Conservation (phyloP, 2,113 vertebrate species). For the Rhinopithecus roxellana region DNA sequence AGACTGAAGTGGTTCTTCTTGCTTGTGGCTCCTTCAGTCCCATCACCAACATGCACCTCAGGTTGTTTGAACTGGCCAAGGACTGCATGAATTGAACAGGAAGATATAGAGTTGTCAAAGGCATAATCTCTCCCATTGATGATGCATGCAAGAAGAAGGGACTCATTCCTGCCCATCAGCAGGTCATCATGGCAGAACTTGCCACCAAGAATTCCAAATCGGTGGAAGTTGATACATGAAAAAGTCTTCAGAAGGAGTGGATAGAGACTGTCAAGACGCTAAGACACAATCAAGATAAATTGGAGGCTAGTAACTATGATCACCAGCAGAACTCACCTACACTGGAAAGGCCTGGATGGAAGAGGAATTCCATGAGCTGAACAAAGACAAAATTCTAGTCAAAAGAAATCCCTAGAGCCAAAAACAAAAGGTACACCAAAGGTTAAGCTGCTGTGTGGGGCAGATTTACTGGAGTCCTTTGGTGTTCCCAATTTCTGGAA, state of each 20-base stretch:
- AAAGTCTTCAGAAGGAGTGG: constrained; percentile 93
- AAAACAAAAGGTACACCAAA: constrained; percentile 79
- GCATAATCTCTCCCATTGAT: constrained; percentile 95
- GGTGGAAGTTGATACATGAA: constrained; percentile 94
- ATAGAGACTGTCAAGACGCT: constrained; percentile 92
- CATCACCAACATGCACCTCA: constrained; percentile 96
- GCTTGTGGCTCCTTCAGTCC: constrained; percentile 97
- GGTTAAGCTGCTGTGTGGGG: constrained; percentile 94
- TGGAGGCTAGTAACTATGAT: constrained; percentile 55
- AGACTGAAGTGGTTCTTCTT: constrained; percentile 89
- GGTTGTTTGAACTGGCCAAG: constrained; percentile 95
- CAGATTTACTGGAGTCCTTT: constrained; percentile 95
- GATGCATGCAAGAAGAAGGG: constrained; percentile 96
- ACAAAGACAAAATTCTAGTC: constrained; percentile 54
- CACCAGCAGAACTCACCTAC: constrained; percentile 43
- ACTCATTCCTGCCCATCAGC: constrained; percentile 91
- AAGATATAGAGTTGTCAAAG: constrained; percentile 92
- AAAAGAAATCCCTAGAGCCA: constrained; percentile 64
- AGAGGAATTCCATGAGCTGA: constrained; percentile 79
- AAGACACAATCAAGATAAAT: constrained; percentile 83
- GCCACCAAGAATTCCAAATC: constrained; percentile 89
- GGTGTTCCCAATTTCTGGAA: constrained; percentile 93
- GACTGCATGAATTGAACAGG: constrained; percentile 94
- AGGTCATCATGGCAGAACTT: constrained; percentile 91
- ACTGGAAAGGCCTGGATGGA: constrained; percentile 76